Conservation (phyloP, 35 echinoderm and acorn worm species). For the Diadema setosum region DNA sequence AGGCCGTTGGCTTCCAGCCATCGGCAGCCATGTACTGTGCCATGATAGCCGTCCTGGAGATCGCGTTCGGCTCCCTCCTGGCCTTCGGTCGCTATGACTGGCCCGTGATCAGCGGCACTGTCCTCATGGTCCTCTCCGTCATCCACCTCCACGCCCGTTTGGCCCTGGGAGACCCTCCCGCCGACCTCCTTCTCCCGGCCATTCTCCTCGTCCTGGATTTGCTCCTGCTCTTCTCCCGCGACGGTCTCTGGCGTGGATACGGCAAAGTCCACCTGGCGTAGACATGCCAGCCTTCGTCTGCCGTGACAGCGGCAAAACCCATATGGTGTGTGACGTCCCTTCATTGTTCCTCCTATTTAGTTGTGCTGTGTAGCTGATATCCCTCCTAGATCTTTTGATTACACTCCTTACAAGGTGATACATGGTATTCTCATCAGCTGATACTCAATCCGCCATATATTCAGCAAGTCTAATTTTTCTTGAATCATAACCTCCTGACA, state of each 20-base stretch:
- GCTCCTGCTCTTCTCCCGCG: conserved; percentile 36
- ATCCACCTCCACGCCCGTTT: conserved; percentile 27
- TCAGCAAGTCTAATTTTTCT: too few species aligned
- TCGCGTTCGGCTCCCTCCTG: conserved; percentile 51
- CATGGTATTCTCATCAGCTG: too few species aligned
- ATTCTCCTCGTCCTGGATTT: conserved; percentile 27
- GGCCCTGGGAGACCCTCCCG: conserved; percentile 21
- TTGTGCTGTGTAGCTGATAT: too few species aligned
- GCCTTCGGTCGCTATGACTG: conserved; percentile 68
- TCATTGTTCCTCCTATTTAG: too few species aligned
- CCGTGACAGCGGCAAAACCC: too few species aligned
- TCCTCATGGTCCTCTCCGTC: conserved; percentile 37
- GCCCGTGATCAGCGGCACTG: conserved; percentile 25
- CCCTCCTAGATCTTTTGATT: too few species aligned
- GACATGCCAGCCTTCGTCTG: too few species aligned
- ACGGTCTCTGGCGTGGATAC: conserved; percentile 25
- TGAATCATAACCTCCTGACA: too few species aligned
- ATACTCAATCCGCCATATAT: too few species aligned
- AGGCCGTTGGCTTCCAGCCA: conserved; percentile 42
- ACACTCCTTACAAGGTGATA: too few species aligned
- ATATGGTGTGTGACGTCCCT: too few species aligned
- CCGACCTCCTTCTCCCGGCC: conserved; percentile 1
- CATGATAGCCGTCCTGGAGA: conserved; percentile 46
- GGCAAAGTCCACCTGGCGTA: neutral
- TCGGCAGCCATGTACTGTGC: conserved; percentile 70